Percentiles rank a stretch among this genome's conserved stretches.
Evolutionary conservation across 2,888 invertebrate genomes (phyloP).

Genomic region (Hirtodrosophila trivittata): DNA sequence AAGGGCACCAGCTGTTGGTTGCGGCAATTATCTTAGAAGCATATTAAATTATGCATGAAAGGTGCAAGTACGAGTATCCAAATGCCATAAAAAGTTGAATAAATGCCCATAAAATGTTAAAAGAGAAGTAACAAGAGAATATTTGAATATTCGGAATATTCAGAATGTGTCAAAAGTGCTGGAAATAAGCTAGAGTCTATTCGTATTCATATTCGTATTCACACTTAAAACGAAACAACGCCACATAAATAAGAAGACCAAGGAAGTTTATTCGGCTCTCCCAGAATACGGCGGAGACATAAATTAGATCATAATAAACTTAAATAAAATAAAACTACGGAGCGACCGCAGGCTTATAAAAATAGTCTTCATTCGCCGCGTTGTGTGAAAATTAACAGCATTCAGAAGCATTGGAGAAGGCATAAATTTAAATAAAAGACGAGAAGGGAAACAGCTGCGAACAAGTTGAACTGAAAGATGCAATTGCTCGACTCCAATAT

Average conservation of each 20-base stretch:
- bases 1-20: slow-evolving; percentile 35
- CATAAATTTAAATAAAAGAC: slow-evolving; percentile 62
- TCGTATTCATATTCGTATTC: neutral
- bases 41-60: slow-evolving; percentile 47
- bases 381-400: slow-evolving; percentile 60
- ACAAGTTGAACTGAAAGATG: slow-evolving; percentile 19
- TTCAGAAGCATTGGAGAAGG: slow-evolving; percentile 38
- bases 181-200: slow-evolving; percentile 2
- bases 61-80: neutral
- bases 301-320: slow-evolving; percentile 68
- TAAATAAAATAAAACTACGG: slow-evolving; percentile 36
- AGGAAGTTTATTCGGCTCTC: slow-evolving; percentile 40
- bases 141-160: slow-evolving; percentile 13
- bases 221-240: slow-evolving; percentile 11
- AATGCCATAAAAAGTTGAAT: slow-evolving; percentile 30
- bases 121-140: too few relatives aligned
- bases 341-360: slow-evolving; percentile 47
- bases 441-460: slow-evolving; percentile 53
- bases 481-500: slow-evolving; percentile 2
- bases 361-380: slow-evolving; percentile 56
- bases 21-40: slow-evolving; percentile 3
- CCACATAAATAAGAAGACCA: slow-evolving; percentile 30
- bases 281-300: slow-evolving; percentile 50
- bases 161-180: slow-evolving; percentile 54
- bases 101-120: slow-evolving; percentile 39